phyloP scores from a whole-genome alignment of 2,888 invertebrate species.

The Drymonia ruficornis region DNA sequence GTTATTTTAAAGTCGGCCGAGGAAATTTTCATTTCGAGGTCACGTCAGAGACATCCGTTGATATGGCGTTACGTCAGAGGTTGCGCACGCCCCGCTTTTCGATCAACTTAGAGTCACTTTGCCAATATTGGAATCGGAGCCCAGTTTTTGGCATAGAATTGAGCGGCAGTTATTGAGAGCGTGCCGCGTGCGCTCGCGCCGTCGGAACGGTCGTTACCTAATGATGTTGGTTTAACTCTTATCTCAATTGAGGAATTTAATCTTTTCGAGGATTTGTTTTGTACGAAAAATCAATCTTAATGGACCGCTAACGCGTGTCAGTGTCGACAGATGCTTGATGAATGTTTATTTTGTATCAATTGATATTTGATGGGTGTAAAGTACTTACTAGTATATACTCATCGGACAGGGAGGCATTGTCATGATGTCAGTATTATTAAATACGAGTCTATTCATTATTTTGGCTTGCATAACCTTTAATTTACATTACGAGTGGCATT shows the following conservation, averaged over 20 bases:
- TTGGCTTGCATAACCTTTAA: constrained; percentile 26
- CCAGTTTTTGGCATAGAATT: constrained; percentile 27
- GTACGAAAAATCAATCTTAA: constrained; percentile 28
- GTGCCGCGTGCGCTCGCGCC: constrained; percentile 20
- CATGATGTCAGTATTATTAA: constrained; percentile 37
- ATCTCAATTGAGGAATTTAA: constrained; percentile 34
- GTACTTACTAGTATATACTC: constrained; percentile 13
- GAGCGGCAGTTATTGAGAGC: constrained; percentile 17
- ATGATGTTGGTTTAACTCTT: constrained; percentile 34
- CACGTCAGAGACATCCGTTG: constrained; percentile 53
- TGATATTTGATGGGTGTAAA: constrained; percentile 29
- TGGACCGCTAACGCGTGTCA: constrained; percentile 15
- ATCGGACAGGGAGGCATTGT: constrained; percentile 18
- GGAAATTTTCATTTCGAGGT: constrained; percentile 67
- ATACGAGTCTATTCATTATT: constrained; percentile 26
- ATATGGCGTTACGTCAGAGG: constrained; percentile 59
- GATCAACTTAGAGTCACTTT: constrained; percentile 21
- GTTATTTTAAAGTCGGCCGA: constrained; percentile 69
- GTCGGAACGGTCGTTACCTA: constrained; percentile 8
- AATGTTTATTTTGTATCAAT: constrained; percentile 31
- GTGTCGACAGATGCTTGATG: constrained; percentile 17
- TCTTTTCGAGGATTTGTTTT: constrained; percentile 19
- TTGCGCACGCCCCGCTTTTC: constrained; percentile 47
- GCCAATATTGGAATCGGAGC: constrained; percentile 20
- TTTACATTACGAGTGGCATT: constrained; percentile 21